A percentile compares a stretch with the other conserved stretches of the same genome.
Evolutionary conservation across 1,140 invertebrate species (phyloP).

Genomic region (Ridgeia piscesae): DNA sequence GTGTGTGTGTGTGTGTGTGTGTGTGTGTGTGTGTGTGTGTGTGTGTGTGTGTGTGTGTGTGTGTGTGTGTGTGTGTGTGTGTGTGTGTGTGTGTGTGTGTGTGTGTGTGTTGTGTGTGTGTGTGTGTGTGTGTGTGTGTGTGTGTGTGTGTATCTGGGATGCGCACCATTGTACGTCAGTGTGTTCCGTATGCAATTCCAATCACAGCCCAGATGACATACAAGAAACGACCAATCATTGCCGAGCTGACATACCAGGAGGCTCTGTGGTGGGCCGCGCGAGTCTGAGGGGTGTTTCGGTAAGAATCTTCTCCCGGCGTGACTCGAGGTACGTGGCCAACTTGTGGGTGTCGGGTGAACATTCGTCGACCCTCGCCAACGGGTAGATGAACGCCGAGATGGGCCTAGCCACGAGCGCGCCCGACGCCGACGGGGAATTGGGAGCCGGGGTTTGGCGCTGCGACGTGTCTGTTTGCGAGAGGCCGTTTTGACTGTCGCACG

Average conservation of each 20-base stretch:
- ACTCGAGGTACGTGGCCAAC: not conserved
- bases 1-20: too few relatives aligned
- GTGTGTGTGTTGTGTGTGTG: too few relatives aligned
- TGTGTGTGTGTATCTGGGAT: too few relatives aligned
- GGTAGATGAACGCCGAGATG: not conserved
- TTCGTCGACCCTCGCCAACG: not conserved
- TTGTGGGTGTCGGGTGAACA: not conserved
- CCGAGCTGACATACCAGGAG: not conserved
- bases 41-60: too few relatives aligned
- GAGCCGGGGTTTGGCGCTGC: not conserved
- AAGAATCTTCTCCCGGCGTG: not conserved
- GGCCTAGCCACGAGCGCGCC: not conserved
- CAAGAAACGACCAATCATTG: not conserved
- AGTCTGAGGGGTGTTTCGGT: not conserved
- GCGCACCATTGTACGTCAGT: too few relatives aligned
- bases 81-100: too few relatives aligned
- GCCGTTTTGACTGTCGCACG: not conserved
- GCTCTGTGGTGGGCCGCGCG: not conserved
- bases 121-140: too few relatives aligned
- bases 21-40: too few relatives aligned
- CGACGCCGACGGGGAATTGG: not conserved
- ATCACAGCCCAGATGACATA: not conserved
- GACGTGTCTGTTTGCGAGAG: not conserved
- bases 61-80: too few relatives aligned
- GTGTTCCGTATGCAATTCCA: not conserved